Evolutionary conservation across 2,797 vertebrate genomes (phyloP).

Genomic region (Esox masquinongy): DNA sequence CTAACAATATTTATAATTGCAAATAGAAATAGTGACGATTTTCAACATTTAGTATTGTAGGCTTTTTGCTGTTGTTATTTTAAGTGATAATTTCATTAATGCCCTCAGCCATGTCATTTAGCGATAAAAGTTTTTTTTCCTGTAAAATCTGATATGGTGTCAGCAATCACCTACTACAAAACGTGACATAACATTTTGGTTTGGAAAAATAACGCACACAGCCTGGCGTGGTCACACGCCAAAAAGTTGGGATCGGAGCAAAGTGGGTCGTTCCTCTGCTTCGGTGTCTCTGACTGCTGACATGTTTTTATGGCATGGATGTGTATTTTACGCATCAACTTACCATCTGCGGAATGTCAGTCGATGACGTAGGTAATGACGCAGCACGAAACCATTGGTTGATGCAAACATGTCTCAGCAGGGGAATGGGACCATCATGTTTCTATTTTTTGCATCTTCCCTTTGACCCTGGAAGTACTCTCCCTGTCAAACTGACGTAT

Average conservation of each 20-base stretch:
- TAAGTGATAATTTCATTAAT: neutral
- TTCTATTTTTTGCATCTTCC: slow-evolving; percentile 48
- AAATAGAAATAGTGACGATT: no score
- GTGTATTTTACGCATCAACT: no score
- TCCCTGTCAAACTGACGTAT: slow-evolving; percentile 10
- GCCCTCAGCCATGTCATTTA: neutral
- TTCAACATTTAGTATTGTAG: no score
- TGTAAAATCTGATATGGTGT: neutral
- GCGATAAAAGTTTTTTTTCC: neutral
- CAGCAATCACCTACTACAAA: neutral
- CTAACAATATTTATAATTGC: no score
- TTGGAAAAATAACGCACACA: neutral
- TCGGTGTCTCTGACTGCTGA: no score
- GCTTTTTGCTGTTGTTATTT: neutral
- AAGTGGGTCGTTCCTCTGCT: no score
- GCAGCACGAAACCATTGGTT: neutral
- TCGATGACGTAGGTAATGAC: no score
- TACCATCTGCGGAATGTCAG: no score
- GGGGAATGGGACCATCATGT: slow-evolving; percentile 20
- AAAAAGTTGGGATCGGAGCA: no score
- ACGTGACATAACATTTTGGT: neutral
- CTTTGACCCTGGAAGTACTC: slow-evolving; percentile 55
- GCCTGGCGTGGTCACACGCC: no score
- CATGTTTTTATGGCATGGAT: no score
- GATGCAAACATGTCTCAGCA: neutral